These are phyloP conservation scores for Neosalanx taihuensis DNA, from an alignment of 2,797 vertebrate genomes.

Conservation along the genomic window DNA sequence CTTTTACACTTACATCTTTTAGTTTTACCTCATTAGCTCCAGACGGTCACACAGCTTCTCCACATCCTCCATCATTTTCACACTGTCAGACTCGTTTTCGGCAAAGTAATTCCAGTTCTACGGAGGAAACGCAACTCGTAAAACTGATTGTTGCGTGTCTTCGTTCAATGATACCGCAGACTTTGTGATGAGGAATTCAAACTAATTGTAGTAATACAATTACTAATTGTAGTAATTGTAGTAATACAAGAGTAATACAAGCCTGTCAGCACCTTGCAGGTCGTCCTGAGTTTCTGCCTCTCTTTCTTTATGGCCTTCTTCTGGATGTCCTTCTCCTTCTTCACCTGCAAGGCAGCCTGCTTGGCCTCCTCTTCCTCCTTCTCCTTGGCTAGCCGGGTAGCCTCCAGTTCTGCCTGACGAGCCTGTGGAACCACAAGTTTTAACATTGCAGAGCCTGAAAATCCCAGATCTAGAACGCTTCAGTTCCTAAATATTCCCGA, in stretches of 20 bases:
- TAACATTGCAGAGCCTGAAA: too few species aligned
- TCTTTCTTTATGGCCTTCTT: constrained; percentile 99
- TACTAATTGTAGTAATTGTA: too few species aligned
- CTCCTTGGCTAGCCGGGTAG: constrained; percentile 85
- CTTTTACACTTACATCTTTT: neutral
- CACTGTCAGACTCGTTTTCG: constrained; percentile 85
- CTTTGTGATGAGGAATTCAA: too few species aligned
- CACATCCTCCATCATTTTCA: constrained; percentile 99
- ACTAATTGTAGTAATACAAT: too few species aligned
- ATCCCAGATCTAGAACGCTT: neutral
- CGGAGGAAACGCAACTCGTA: constrained; percentile 23
- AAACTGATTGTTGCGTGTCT: neutral
- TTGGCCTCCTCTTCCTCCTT: constrained; percentile 93
- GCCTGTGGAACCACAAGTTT: constrained; percentile 66
- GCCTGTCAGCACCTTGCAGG: constrained; percentile 83
- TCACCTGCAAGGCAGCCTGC: constrained; percentile 84
- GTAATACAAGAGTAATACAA: neutral
- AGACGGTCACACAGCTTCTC: constrained; percentile 97
- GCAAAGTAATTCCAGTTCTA: constrained; percentile 98
- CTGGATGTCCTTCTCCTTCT: constrained; percentile 98
- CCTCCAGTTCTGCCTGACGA: constrained; percentile 89
- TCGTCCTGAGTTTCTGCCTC: constrained; percentile 92
- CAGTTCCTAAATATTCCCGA: neutral
- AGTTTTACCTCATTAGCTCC: constrained; percentile 85
- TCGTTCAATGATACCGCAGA: neutral